Evolutionary conservation across 2,888 invertebrate genomes (phyloP), one percentile per base, ranked within the genome.

Genomic region (Autographa gamma): DNA sequence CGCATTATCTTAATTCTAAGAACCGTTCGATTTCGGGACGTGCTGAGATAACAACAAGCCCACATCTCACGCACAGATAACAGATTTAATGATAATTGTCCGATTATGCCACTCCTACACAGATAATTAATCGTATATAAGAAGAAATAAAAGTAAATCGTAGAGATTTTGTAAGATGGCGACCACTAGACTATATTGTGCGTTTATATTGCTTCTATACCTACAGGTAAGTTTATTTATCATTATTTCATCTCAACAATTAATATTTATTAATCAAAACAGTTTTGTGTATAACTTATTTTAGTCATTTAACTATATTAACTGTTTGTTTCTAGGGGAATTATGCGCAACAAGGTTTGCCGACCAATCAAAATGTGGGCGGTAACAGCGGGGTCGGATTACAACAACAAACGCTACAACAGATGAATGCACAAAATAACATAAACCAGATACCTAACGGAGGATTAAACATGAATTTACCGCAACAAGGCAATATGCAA

Each of bases 61-160:
- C 66, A 77, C 80, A 82, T 84, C 77, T 81, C 66, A 68, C 62
- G 58, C 59, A 73, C 79, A 85, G 84, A 85, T 89, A 90, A 88
- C 89, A 81, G 73, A 74, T 79, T 81, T 77, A 77, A 74, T 81
- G 85, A 86, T 87, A 84, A 83, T 85, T 88, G 67, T 71, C 74
- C 73, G 77, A 87, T 87, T 88, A 76, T 82, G 83, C 79, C 84
- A 89, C 81, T 82, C 38, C 61, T 56, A 74, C 77, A 61, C 72
- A 85, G 89, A 89, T 90, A 90, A 90, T 85, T 85, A 85, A 84
- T 88, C 84, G 82, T 88, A 89, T 91, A 90, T 89, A 90, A 89
- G 83, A 85, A 83, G 73, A 77, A 73, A 79, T 79, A 74, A 74
- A 79, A 82, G 71, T 81, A 61, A 82, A 87, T 84, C 86, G 80